These are phyloP conservation scores for Tetraodon nigroviridis DNA, from an alignment of 2,113 vertebrate species.

Conservation along the genomic window DNA sequence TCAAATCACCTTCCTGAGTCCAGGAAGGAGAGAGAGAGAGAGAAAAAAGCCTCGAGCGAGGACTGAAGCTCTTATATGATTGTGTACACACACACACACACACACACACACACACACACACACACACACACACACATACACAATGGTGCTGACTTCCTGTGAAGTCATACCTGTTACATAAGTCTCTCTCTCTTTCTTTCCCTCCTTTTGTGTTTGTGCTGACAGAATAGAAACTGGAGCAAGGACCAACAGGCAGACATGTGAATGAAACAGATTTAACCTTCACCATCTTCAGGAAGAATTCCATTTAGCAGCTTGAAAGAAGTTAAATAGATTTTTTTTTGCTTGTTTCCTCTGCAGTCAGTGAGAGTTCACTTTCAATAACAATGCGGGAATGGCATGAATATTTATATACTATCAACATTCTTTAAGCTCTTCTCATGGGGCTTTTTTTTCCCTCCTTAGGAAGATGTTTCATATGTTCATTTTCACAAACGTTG, in stretches of 20 bases:
- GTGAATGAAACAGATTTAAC: conserved; percentile 9
- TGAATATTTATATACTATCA: too few species aligned
- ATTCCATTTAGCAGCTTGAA: background rate
- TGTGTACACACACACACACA: conserved; percentile 4
- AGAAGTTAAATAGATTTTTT: background rate
- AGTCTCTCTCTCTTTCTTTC: conserved; percentile 23
- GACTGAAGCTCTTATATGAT: background rate
- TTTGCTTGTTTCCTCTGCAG: too few species aligned
- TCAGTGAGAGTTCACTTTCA: too few species aligned
- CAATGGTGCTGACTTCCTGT: conserved; percentile 59
- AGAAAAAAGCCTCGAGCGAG: conserved; percentile 34
- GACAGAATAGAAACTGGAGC: conserved; percentile 18
- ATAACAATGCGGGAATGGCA: too few species aligned
- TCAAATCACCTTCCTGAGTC: conserved; percentile 18
- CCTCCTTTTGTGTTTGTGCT: conserved; percentile 27
- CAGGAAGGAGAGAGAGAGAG: conserved; percentile 23
- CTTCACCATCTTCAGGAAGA: background rate
- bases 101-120: conserved; percentile 24
- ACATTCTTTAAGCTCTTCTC: too few species aligned
- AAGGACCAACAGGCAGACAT: conserved; percentile 11
- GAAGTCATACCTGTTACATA: conserved; percentile 67
- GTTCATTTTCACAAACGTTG: too few species aligned
- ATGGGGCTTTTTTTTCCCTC: too few species aligned
- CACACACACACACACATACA: conserved; percentile 24
- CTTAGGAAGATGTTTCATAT: too few species aligned